phyloP scores from a whole-genome alignment of 2,888 invertebrate genomes.

The Crossocerus cetratus region DNA sequence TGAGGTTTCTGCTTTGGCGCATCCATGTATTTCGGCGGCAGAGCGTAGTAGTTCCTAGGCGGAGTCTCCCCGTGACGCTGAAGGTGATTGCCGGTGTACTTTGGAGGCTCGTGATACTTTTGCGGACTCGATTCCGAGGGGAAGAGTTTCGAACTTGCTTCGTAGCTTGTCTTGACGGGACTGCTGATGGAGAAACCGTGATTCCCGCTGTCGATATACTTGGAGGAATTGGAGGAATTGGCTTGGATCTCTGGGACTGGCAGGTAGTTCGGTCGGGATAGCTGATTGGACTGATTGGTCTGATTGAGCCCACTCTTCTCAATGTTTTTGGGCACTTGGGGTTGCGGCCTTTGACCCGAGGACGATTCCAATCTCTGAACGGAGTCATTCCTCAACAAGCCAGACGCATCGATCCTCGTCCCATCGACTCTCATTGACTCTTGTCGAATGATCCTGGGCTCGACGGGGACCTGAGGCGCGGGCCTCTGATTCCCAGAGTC shows the following conservation, averaged over 20 bases:
- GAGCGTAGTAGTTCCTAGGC: slow-evolving; percentile 64
- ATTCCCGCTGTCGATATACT: slow-evolving; percentile 47
- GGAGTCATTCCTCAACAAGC: slow-evolving; percentile 61
- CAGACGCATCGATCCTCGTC: slow-evolving; percentile 58
- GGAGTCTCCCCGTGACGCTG: slow-evolving; percentile 54
- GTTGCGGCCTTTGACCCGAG: slow-evolving; percentile 71
- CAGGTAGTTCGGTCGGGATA: slow-evolving; percentile 59
- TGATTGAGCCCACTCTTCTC: slow-evolving; percentile 41
- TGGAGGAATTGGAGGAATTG: slow-evolving; percentile 30
- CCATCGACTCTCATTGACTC: slow-evolving; percentile 70
- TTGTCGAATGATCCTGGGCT: slow-evolving; percentile 69
- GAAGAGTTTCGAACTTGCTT: slow-evolving; percentile 64
- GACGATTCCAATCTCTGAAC: slow-evolving; percentile 59
- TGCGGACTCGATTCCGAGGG: slow-evolving; percentile 64
- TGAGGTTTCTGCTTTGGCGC: slow-evolving; percentile 63
- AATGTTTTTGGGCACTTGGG: slow-evolving; percentile 64
- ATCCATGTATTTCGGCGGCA: slow-evolving; percentile 69
- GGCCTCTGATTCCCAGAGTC: slow-evolving; percentile 72
- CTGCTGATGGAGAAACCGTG: slow-evolving; percentile 58
- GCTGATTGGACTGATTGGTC: slow-evolving; percentile 29
- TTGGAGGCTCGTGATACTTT: slow-evolving; percentile 71
- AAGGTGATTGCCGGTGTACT: slow-evolving; percentile 64
- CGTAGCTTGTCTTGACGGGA: slow-evolving; percentile 69
- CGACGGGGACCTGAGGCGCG: slow-evolving; percentile 71
- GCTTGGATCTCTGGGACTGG: slow-evolving; percentile 50